Evolutionary conservation across 2,797 vertebrate genomes (phyloP).

Genomic region (Orientallactaga sibirica): DNA sequence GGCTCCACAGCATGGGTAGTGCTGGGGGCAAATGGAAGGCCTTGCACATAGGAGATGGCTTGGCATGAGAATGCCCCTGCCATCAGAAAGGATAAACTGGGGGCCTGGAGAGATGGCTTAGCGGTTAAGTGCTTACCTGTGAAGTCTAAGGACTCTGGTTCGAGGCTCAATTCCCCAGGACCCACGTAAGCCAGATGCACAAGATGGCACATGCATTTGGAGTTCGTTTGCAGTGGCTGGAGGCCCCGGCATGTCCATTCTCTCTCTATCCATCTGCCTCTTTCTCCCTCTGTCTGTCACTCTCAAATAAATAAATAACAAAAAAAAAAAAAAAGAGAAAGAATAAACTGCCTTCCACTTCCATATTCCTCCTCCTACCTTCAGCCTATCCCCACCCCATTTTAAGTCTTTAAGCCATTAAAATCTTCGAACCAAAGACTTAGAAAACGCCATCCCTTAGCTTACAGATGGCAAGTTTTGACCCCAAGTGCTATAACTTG

Average conservation of each 20-base stretch:
- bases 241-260: too few relatives aligned
- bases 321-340: not conserved
- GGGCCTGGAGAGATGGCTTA: too few relatives aligned
- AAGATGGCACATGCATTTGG: too few relatives aligned
- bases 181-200: too few relatives aligned
- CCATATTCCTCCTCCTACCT: not conserved
- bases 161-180: too few relatives aligned
- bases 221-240: too few relatives aligned
- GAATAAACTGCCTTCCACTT: not conserved
- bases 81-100: slow-evolving; percentile 11
- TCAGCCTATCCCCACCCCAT: not conserved
- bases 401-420: not conserved
- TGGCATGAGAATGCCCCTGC: not conserved
- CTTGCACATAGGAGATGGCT: not conserved
- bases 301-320: too few relatives aligned
- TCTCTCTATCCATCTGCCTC: too few relatives aligned
- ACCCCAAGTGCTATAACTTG: not conserved
- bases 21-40: not conserved
- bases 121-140: too few relatives aligned
- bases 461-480: slow-evolving; percentile 4
- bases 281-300: too few relatives aligned
- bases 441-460: not conserved
- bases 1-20: too few relatives aligned
- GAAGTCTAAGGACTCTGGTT: too few relatives aligned
- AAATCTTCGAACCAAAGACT: slow-evolving; percentile 11